Conservation (phyloP, 2,797 vertebrate species). For the Helicolenus hilgendorfi region DNA sequence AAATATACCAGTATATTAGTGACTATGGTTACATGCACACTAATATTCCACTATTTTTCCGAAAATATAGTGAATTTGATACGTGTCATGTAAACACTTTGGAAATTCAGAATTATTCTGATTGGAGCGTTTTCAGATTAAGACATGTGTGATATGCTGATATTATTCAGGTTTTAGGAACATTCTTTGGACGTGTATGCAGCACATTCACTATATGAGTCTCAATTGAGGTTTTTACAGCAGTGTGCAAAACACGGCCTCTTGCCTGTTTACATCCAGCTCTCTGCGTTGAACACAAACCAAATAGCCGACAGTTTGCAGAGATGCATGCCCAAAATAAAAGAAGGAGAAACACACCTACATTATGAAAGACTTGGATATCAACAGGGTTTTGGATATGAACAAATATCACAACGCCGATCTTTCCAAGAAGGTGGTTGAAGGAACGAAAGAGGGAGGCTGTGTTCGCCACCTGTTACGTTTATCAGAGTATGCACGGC, state of each 20-base stretch:
- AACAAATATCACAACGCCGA: not conserved
- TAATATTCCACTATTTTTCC: no score
- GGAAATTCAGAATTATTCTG: not conserved
- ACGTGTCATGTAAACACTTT: not conserved
- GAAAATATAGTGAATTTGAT: not conserved
- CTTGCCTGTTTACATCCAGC: not conserved
- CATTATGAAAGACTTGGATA: rapidly evolving
- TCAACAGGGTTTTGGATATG: not conserved
- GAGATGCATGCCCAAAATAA: not conserved
- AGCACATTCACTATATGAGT: not conserved
- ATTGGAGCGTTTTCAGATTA: not conserved
- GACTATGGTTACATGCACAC: no score
- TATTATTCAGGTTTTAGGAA: not conserved
- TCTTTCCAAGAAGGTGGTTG: no score
- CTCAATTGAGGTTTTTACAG: no score
- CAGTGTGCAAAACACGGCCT: no score
- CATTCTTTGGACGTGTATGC: not conserved
- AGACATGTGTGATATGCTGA: not conserved
- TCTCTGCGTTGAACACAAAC: not conserved
- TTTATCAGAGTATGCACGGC: no score
- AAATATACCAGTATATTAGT: not conserved
- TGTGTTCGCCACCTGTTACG: no score
- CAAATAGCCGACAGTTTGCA: rapidly evolving
- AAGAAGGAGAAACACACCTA: not conserved
- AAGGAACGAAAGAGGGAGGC: no score